Evolutionary conservation across 1,140 invertebrate genomes (phyloP), one percentile per base, ranked within the genome.

Genomic region (Potamilus streckersoni): DNA sequence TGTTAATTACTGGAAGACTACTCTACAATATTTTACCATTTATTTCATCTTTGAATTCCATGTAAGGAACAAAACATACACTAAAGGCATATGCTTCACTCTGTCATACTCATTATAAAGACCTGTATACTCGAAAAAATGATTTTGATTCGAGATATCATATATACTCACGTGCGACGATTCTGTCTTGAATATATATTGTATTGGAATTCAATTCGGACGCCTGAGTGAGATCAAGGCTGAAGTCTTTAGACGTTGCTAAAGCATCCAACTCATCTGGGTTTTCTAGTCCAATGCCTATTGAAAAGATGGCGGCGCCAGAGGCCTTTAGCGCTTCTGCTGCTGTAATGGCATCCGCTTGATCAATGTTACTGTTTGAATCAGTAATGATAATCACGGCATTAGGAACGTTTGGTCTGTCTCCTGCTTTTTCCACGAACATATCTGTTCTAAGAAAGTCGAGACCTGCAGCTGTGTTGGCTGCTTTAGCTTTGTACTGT

Each of bases 321-420:
- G 63, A 31, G 57, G 75, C 75, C 65, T 74, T 71, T 2, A 81
- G 67, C 27, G 64, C 31, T 59, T 79, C 68, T 8, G 81, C 81
- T 19, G 82, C 75, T 23, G 73, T 55, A 16, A 81, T 76, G 15
- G 80, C 82, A 12, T 79, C 55, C 15, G 82, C 71, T 12, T 79
- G 62, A 17, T 83, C 80, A 4, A 78, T 72, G 69, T 82, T 82
- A 4, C 80, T 79, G 58, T 82, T 84, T 0, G 83, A 74, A 74
- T 89, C 86, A 1, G 88, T 89, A 17, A 89, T 80, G 6, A 89
- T 74, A 57, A 89, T 73, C 31, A 85, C 80, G 16, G 80, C 82
- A 69, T 89, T 85, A n/a, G 87, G 84, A 17, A 83, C 87, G 66
- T 82, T 79, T 14, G 73, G 74, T 71, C 88, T 74, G 64, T 85